Evolutionary conservation across 2,888 invertebrate genomes (phyloP).

Genomic region (Rhagium mordax): DNA sequence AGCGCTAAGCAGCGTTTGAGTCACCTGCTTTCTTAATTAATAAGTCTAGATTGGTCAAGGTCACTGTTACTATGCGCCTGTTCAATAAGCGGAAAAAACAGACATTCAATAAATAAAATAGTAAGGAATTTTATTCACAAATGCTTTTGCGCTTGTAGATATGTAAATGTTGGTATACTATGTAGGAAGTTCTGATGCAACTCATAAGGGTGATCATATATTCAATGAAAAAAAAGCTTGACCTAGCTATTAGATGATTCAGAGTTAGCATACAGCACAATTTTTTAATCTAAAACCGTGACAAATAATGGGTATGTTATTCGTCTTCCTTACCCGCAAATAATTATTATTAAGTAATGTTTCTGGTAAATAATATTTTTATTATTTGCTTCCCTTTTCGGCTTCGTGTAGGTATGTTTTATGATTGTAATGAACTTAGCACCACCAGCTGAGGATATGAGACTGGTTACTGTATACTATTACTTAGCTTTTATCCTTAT

Average conservation of each 20-base stretch:
- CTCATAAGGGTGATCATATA: not conserved
- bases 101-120: not conserved
- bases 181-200: not conserved
- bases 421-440: too few relatives aligned
- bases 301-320: not conserved
- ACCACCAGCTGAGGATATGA: too few relatives aligned
- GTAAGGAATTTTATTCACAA: not conserved
- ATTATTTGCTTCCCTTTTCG: too few relatives aligned
- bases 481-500: too few relatives aligned
- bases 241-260: not conserved
- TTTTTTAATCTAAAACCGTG: not conserved
- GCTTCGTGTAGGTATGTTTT: too few relatives aligned
- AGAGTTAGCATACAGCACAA: not conserved
- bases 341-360: too few relatives aligned
- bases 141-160: not conserved
- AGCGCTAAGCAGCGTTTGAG: slow-evolving; percentile 5
- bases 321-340: too few relatives aligned
- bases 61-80: slow-evolving; percentile 37
- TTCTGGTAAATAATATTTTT: too few relatives aligned
- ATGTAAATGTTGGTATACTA: not conserved
- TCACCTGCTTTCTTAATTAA: slow-evolving; percentile 34
- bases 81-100: slow-evolving; percentile 19
- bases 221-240: too few relatives aligned
- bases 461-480: too few relatives aligned
- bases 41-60: slow-evolving; percentile 35